phyloP scores from a whole-genome alignment of 2,888 invertebrate genomes.

The Cerastis leucographa region DNA sequence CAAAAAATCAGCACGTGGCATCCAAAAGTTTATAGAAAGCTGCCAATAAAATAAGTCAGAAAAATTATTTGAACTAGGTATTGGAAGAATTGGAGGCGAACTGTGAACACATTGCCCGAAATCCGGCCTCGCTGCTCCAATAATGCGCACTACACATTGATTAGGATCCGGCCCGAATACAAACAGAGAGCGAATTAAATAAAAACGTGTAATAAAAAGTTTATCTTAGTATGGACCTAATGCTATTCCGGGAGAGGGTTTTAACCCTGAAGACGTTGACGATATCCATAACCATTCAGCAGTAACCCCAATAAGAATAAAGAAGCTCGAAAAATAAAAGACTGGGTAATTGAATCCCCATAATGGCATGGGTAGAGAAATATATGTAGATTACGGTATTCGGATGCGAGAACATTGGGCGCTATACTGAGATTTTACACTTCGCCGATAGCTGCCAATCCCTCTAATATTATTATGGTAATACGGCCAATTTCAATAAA shows the following conservation, averaged over 20 bases:
- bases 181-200: slow-evolving; percentile 68
- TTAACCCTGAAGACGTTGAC: slow-evolving; percentile 71
- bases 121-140: slow-evolving; percentile 48
- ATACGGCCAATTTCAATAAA: slow-evolving; percentile 90
- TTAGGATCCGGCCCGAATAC: slow-evolving; percentile 63
- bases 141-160: slow-evolving; percentile 65
- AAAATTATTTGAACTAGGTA: slow-evolving; percentile 40
- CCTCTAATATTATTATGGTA: slow-evolving; percentile 90
- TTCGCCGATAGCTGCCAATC: slow-evolving; percentile 88
- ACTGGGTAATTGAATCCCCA: slow-evolving; percentile 86
- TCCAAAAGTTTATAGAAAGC: slow-evolving; percentile 4
- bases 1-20: slow-evolving; percentile 29
- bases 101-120: slow-evolving; percentile 38
- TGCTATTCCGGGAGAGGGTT: slow-evolving; percentile 69
- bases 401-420: slow-evolving; percentile 81
- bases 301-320: slow-evolving; percentile 76
- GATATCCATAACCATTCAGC: slow-evolving; percentile 76
- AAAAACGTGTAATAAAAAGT: slow-evolving; percentile 71
- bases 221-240: slow-evolving; percentile 70
- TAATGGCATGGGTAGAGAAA: slow-evolving; percentile 80
- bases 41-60: slow-evolving; percentile 41
- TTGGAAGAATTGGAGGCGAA: slow-evolving; percentile 36
- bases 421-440: slow-evolving; percentile 87
- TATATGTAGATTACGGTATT: slow-evolving; percentile 82
- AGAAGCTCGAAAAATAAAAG: slow-evolving; percentile 80